Percentiles rank a stretch among this genome's conserved stretches.
Evolutionary conservation across 2,888 invertebrate genomes (phyloP).

Genomic region (Blomia tropicalis): DNA sequence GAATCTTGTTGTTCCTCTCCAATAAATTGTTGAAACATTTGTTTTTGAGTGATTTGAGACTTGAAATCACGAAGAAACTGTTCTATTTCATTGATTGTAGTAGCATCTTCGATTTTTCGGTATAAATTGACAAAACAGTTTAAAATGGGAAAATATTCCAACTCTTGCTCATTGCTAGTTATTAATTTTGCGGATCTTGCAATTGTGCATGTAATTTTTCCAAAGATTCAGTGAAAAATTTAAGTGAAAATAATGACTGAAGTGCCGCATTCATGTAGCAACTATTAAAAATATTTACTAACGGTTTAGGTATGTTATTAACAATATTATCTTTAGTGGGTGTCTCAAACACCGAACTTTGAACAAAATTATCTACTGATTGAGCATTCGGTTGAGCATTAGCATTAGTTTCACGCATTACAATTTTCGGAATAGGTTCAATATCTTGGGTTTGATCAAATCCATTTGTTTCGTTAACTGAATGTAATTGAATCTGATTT

Average conservation of each 20-base stretch:
- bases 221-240: neutral
- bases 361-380: too few species aligned
- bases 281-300: neutral
- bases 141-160: neutral
- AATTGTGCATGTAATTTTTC: neutral
- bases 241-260: slow-evolving; percentile 4
- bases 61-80: neutral
- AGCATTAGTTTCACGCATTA: too few species aligned
- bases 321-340: neutral
- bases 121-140: neutral
- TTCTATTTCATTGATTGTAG: neutral
- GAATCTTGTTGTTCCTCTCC: slow-evolving; percentile 21
- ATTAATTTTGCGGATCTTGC: too few species aligned
- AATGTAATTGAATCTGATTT: too few species aligned
- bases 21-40: neutral
- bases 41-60: neutral
- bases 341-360: too few species aligned
- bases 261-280: neutral
- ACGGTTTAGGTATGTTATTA: neutral
- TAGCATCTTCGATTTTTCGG: neutral
- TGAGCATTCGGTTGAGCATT: too few species aligned
- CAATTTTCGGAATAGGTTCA: too few species aligned
- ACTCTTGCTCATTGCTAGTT: neutral
- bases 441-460: too few species aligned
- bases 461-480: too few species aligned